These are phyloP conservation scores for Molorchus minor DNA, from an alignment of 2,888 invertebrate species.

Conservation along the genomic window DNA sequence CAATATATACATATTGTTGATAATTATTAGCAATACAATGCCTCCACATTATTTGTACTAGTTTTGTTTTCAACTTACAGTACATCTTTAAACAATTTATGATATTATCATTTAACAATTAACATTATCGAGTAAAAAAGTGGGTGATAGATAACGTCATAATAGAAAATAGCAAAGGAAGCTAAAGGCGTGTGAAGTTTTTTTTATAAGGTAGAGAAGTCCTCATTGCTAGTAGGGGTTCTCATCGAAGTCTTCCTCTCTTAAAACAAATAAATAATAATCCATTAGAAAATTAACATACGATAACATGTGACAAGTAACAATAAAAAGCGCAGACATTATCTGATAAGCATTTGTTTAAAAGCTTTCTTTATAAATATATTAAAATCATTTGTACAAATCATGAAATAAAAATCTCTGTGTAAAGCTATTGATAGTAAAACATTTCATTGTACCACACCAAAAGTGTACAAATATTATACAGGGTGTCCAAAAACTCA, in stretches of 20 bases:
- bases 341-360: no score
- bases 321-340: no score
- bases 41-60: slow-evolving; percentile 32
- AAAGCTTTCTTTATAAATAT: no score
- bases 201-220: slow-evolving; percentile 32
- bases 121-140: slow-evolving; percentile 17
- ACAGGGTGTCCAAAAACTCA: no score
- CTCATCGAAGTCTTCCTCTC: slow-evolving; percentile 57
- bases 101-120: slow-evolving; percentile 13
- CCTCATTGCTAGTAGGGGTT: slow-evolving; percentile 52
- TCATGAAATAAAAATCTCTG: no score
- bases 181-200: slow-evolving; percentile 31
- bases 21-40: slow-evolving; percentile 21
- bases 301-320: no score
- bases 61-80: slow-evolving; percentile 14
- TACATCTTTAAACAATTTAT: slow-evolving; percentile 6
- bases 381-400: no score
- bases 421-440: no score
- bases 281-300: no score
- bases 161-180: slow-evolving; percentile 33
- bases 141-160: slow-evolving; percentile 17
- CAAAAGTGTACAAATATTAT: no score
- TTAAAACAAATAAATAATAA: slow-evolving; percentile 40
- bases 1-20: slow-evolving; percentile 24
- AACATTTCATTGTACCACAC: no score